These are phyloP conservation scores for Sweltsa coloradensis DNA, from an alignment of 1,140 invertebrate genomes.

Conservation along the genomic window DNA sequence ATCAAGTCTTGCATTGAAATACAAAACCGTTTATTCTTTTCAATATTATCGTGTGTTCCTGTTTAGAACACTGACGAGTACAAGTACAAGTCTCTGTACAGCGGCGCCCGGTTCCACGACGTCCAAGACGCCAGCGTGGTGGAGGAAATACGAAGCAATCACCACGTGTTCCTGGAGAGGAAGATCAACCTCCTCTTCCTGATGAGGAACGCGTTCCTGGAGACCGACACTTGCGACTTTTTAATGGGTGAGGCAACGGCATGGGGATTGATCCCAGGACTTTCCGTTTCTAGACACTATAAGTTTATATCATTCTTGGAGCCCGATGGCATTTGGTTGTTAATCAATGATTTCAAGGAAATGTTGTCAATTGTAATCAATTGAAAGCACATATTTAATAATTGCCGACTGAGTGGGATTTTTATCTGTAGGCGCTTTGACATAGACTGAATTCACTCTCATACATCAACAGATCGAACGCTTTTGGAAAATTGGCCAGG, in stretches of 20 bases:
- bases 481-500: too few relatives aligned
- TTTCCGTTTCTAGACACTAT: conserved; percentile 1
- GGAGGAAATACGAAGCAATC: conserved; percentile 41
- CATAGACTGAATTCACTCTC: too few relatives aligned
- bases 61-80: conserved; percentile 37
- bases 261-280: neutral
- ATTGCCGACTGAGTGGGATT: too few relatives aligned
- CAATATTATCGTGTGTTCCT: neutral
- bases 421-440: too few relatives aligned
- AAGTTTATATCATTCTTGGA: too few relatives aligned
- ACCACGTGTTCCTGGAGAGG: conserved; percentile 72
- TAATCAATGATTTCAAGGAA: too few relatives aligned
- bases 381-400: too few relatives aligned
- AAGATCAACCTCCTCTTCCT: conserved; percentile 53
- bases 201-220: conserved; percentile 44
- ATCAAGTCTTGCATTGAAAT: too few relatives aligned
- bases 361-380: too few relatives aligned
- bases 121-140: conserved; percentile 37
- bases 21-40: too few relatives aligned
- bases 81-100: conserved; percentile 38
- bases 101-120: conserved; percentile 37
- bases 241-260: conserved; percentile 44
- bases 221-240: conserved; percentile 53
- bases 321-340: too few relatives aligned
- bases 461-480: too few relatives aligned